Evolutionary conservation across 2,797 vertebrate genomes (phyloP), one percentile per base, ranked within the genome.

Genomic region (Peromyscus attwateri): DNA sequence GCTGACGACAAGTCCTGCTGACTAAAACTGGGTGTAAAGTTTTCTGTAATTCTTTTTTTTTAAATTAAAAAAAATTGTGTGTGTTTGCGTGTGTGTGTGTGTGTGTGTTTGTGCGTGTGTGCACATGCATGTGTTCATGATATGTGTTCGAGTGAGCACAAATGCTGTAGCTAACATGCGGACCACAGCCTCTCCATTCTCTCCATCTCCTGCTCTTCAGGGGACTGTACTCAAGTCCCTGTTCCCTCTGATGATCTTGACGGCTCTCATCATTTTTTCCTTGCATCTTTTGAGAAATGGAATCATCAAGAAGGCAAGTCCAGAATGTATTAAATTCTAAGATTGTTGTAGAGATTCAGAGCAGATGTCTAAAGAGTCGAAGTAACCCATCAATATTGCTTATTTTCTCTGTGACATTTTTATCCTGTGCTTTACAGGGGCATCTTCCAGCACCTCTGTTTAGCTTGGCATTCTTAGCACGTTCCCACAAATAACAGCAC

Each of bases 321-420:
- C 82, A 82, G 82, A 95, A 80, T 64, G 40, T 55, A 89, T 87
- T 95, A 77, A 92, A 92, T 71, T 75, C 77, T 80, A 87, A 96
- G 82, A 43, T 14, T 62, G 46, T 75, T 92, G 75, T 55, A 76
- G 89, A 90, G 71, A 95, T 95, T 96, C 93, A 92, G 34, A 97
- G 82, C 87, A 92, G 92, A 83, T 90, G 70, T 92, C 94, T 96
- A 70, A 92, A 70, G 62, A 90, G 73, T 46, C 94, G 87, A 92
- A 94, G 89, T 73, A 62, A 80, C 37, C 37, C 68, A 92, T 91
- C 92, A 89, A 29, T 92, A 95, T 85, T 70, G 62, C 52, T 70
- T 79, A 87, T 95, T 92, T 73, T 40, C 90, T 93, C 80, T 80
- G 73, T 91, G 95, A 93, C 73, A 79, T 92, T 95, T 97, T 88